These are phyloP conservation scores for Drosophila parthenogenetica DNA, from an alignment of 2,888 invertebrate genomes.

Conservation along the genomic window DNA sequence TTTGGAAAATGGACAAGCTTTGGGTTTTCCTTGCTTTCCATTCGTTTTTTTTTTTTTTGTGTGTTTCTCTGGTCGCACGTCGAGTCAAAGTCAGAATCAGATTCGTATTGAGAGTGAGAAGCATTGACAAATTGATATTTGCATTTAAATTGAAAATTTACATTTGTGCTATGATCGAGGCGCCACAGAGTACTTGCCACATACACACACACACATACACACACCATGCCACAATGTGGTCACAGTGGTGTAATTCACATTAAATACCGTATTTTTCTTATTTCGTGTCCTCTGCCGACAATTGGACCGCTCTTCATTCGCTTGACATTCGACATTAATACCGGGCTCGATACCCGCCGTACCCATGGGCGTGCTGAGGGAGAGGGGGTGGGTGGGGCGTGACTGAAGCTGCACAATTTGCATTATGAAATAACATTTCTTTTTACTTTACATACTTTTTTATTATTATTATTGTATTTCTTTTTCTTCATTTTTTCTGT, in stretches of 20 bases:
- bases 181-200: constrained; percentile 4
- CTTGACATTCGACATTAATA: constrained; percentile 82
- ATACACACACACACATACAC: neutral
- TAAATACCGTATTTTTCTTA: constrained; percentile 83
- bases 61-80: neutral
- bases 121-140: constrained; percentile 86
- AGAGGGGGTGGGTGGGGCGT: neutral
- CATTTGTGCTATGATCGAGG: constrained; percentile 82
- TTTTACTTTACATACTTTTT: constrained; percentile 35
- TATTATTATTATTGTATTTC: constrained; percentile 22
- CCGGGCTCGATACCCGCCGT: constrained; percentile 14
- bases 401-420: constrained; percentile 65
- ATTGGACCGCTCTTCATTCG: constrained; percentile 69
- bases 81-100: constrained; percentile 3
- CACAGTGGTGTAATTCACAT: constrained; percentile 85
- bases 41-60: neutral
- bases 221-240: constrained; percentile 66
- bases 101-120: constrained; percentile 25
- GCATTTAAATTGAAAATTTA: constrained; percentile 86
- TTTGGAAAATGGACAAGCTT: constrained; percentile 26
- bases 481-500: constrained; percentile 28
- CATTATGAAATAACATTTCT: constrained; percentile 76
- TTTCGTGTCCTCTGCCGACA: constrained; percentile 48
- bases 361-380: neutral
- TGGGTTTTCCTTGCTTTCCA: neutral